These are phyloP conservation scores for Nettapus auritus DNA, from an alignment of 2,113 vertebrate species.

Conservation along the genomic window DNA sequence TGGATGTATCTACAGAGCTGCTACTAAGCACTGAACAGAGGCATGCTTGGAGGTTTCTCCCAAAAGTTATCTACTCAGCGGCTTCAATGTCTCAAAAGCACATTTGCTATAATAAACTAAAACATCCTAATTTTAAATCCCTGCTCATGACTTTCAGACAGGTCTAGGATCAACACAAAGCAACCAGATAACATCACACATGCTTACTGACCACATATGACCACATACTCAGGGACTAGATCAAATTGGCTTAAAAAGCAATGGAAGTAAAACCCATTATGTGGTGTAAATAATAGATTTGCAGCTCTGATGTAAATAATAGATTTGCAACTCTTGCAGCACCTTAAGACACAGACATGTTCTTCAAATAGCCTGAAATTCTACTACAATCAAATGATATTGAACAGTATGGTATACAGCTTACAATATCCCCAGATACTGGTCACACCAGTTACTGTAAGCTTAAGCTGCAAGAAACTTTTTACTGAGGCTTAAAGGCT, in stretches of 20 bases:
- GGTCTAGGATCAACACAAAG: background rate
- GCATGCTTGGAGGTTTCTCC: background rate
- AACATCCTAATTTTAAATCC: background rate
- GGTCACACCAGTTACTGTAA: constrained; percentile 8
- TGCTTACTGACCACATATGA: background rate
- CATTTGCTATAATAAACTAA: background rate
- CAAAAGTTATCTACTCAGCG: background rate
- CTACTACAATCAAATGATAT: constrained; percentile 34
- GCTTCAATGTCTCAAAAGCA: background rate
- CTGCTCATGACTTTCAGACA: background rate
- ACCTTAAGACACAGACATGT: background rate
- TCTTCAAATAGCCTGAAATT: background rate
- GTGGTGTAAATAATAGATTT: constrained; percentile 36
- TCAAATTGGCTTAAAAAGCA: background rate
- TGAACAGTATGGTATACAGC: constrained; percentile 7
- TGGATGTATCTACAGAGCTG: background rate
- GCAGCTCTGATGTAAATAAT: constrained; percentile 22
- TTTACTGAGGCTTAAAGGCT: constrained; percentile 1
- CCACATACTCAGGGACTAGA: background rate
- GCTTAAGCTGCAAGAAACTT: constrained; percentile 33
- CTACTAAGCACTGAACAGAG: background rate
- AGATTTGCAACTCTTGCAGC: constrained; percentile 2
- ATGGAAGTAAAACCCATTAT: background rate
- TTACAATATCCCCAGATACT: constrained; percentile 34
- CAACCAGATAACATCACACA: background rate